Evolutionary conservation across 1,140 invertebrate species (phyloP).

Genomic region (Chlorops oryzae): DNA sequence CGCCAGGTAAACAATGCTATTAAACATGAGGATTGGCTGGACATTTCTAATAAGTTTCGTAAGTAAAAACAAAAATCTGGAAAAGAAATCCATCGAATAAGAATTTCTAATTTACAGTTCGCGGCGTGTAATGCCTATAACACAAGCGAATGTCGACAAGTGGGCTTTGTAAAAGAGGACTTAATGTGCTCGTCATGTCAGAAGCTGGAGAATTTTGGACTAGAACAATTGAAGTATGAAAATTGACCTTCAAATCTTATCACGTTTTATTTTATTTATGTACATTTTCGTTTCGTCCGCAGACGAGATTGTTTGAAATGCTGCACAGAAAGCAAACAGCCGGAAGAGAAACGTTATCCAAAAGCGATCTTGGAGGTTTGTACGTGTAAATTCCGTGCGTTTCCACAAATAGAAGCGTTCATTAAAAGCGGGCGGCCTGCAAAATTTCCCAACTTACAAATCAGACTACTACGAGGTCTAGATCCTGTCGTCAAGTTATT

Average conservation of each 20-base stretch:
- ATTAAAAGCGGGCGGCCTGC: slow-evolving; percentile 80
- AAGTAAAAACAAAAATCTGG: no score
- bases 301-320: slow-evolving; percentile 73
- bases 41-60: no score
- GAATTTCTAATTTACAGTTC: no score
- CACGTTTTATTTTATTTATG: background rate
- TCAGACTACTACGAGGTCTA: slow-evolving; percentile 83
- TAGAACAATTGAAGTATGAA: slow-evolving; percentile 59
- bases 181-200: slow-evolving; percentile 85
- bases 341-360: slow-evolving; percentile 65
- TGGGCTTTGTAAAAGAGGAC: slow-evolving; percentile 82
- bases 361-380: slow-evolving; percentile 87
- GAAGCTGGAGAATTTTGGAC: slow-evolving; percentile 69
- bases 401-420: slow-evolving; percentile 94
- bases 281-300: slow-evolving; percentile 13
- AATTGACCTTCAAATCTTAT: background rate
- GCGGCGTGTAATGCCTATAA: no score
- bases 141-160: slow-evolving; percentile 75
- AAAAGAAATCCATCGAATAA: no score
- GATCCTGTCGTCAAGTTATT: slow-evolving; percentile 89
- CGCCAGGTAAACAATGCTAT: no score
- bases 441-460: slow-evolving; percentile 82
- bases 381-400: slow-evolving; percentile 91
- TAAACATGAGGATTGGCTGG: no score
- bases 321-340: slow-evolving; percentile 63